A percentile compares a stretch with the other conserved stretches of the same genome.
Conservation (phyloP, 2,113 vertebrate genomes). For the Eublepharis macularius region DNA sequence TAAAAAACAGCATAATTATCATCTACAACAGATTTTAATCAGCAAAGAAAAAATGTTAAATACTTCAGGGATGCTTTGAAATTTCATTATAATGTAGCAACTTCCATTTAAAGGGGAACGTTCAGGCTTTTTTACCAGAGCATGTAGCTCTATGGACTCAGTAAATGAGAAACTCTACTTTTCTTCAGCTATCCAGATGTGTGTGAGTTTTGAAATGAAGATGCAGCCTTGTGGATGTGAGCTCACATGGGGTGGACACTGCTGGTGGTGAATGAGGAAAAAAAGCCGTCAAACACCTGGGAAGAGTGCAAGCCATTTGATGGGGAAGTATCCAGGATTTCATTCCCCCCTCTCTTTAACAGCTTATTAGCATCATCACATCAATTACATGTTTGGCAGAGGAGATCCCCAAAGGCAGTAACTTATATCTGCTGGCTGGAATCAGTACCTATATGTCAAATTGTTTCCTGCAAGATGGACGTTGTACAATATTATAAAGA, state of each 20-base stretch:
- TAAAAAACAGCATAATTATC: constrained; percentile 58
- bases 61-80: constrained; percentile 40
- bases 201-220: not conserved
- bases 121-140: not conserved
- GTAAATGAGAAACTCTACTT: not conserved
- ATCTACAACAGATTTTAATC: constrained; percentile 64
- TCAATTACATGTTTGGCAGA: not conserved
- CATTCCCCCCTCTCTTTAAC: not conserved
- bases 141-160: not conserved
- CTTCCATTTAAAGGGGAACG: not conserved
- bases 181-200: not conserved
- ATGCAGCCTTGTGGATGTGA: not conserved
- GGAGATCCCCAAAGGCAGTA: not conserved
- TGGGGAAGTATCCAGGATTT: not conserved
- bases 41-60: constrained; percentile 60
- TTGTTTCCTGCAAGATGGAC: not conserved
- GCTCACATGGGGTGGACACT: no score
- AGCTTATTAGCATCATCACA: no score
- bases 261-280: no score
- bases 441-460: not conserved
- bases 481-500: no score
- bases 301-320: no score
- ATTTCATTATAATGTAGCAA: constrained; percentile 18
- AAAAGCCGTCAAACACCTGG: no score
- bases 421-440: not conserved